Conservation (phyloP, 2,113 vertebrate species). For the Lagopus leucura region DNA sequence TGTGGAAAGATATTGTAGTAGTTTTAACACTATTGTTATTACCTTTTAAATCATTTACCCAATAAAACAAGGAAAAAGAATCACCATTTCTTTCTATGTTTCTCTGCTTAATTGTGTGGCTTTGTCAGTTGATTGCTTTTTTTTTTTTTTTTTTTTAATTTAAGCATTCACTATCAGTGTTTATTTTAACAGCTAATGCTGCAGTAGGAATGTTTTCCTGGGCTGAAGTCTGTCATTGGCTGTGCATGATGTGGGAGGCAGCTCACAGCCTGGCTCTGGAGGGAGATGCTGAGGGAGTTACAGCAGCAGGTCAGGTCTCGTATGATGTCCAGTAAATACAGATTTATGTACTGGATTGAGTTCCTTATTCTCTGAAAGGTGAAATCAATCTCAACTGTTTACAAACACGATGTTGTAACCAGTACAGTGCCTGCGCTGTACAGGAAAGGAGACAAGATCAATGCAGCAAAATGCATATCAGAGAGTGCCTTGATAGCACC, state of each 20-base stretch:
- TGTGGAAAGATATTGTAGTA: constrained; percentile 98
- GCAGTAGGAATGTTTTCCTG: neutral
- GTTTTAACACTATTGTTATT: constrained; percentile 99
- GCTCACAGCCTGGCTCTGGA: neutral
- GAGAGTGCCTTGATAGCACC: neutral
- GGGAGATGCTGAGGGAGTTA: neutral
- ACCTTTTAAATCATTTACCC: constrained; percentile 99
- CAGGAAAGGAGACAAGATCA: neutral
- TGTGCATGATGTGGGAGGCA: neutral
- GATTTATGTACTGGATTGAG: neutral
- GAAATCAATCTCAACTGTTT: neutral
- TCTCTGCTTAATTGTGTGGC: constrained; percentile 34
- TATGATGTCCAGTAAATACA: neutral
- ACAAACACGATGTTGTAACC: neutral
- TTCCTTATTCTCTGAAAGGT: neutral
- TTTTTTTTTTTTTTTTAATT: neutral
- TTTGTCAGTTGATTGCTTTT: neutral
- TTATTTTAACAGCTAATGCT: neutral
- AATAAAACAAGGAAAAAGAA: constrained; percentile 91
- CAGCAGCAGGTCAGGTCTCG: neutral
- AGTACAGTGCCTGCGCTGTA: fast-evolving
- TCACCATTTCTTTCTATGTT: constrained; percentile 54
- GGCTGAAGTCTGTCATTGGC: neutral
- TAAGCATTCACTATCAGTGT: neutral
- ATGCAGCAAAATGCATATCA: fast-evolving